Evolutionary conservation across 2,797 vertebrate species (phyloP).

Genomic region (Sebastes steindachneri): DNA sequence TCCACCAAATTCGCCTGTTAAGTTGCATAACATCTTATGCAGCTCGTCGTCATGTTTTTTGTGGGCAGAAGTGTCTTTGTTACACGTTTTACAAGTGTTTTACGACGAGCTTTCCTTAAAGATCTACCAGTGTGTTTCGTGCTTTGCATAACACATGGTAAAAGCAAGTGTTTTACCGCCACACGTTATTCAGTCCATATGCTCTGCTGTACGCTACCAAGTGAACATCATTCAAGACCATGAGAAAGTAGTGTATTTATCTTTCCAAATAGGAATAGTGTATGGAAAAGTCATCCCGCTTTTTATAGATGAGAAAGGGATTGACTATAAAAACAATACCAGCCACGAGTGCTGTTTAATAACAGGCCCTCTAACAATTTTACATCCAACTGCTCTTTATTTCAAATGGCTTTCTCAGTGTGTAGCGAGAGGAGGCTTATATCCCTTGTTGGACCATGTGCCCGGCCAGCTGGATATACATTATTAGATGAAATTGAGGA

Average conservation of each 20-base stretch:
- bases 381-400: slow-evolving; percentile 59
- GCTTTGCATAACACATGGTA: background rate
- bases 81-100: slow-evolving; percentile 49
- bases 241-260: slow-evolving; percentile 1
- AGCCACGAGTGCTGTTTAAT: slow-evolving; percentile 65
- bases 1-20: slow-evolving; percentile 20
- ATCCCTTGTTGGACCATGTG: slow-evolving; percentile 16
- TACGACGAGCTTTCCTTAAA: slow-evolving; percentile 34
- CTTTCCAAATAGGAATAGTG: slow-evolving; percentile 38
- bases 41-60: slow-evolving; percentile 27
- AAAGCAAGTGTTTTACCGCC: slow-evolving; percentile 13
- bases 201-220: slow-evolving; percentile 7
- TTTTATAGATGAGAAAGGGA: slow-evolving; percentile 71
- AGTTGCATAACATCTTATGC: slow-evolving; percentile 20
- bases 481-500: slow-evolving; percentile 7
- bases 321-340: slow-evolving; percentile 70
- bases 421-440: slow-evolving; percentile 2
- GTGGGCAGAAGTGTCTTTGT: slow-evolving; percentile 39
- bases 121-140: background rate
- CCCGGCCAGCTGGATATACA: slow-evolving; percentile 17
- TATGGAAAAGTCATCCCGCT: slow-evolving; percentile 68
- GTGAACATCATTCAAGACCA: background rate
- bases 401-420: slow-evolving; percentile 44
- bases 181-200: slow-evolving; percentile 22
- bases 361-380: slow-evolving; percentile 55